Base-by-base conservation (phyloP, 2,888 invertebrate genomes). In the Marasmarcha lunaedactyla region DNA sequence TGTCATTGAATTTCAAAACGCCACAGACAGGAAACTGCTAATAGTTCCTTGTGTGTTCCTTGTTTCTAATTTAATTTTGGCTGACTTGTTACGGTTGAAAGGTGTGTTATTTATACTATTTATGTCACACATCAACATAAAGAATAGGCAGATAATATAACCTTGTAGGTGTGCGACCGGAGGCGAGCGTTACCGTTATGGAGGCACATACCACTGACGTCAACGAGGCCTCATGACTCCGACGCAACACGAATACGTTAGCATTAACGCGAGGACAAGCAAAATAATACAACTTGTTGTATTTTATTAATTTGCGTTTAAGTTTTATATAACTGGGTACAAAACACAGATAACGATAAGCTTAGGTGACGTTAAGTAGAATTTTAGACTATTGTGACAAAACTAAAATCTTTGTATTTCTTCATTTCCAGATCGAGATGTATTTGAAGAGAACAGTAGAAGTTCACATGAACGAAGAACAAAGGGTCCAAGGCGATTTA, bases 401-500 rank as follows among this genome's bases (percentile, higher is more conserved):
- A 20, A 20, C 20, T 20, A 20, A 20, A 20, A 20, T 20, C 20
- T 20, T 7, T 20, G n/a, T n/a, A n/a, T 11, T 58, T 52, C 51
- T 57, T 57, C 61, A 40, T 46, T 79, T 78, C 45, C 79, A 85
- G 85, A 84, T 66, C 83, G 83, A 41, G 85, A 85, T 54, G 81
- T 85, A 40, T 85, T 85, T 48, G 76, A 74, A 43, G 81, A 84
- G 52, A 68, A 59, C 46, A 74, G 63, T 51, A 71, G 57, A 47
- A 60, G 52, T 41, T 41, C 59, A 45, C 60, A 63, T 48, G 78
- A 81, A 25, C 66, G 71, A 50, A 65, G 65, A 27, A 64, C 66
- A 44, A 79, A 79, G 63, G 86, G 85, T 71, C 85, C 83, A 35
- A 69, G 85, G 56, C 85, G 91, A 48, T 93, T 93, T 60, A 90